Conservation (phyloP, 2,113 vertebrate genomes). For the Cottus gobio region DNA sequence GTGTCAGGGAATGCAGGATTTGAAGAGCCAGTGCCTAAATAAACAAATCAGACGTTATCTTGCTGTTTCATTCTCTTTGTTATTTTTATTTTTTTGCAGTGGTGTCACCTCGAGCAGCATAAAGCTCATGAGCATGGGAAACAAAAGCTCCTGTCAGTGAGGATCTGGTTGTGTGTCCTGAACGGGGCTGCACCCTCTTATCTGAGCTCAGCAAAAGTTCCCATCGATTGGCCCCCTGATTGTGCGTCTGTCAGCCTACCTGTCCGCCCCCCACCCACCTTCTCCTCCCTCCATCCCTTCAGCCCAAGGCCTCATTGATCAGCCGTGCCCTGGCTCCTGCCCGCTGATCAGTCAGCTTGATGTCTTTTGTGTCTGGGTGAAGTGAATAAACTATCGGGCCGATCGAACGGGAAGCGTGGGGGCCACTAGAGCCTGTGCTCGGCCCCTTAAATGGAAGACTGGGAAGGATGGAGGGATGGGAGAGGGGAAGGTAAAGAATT, state of each 20-base stretch:
- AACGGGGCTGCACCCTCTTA: constrained; percentile 72
- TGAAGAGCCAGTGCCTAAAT: constrained; percentile 2
- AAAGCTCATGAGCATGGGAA: constrained; percentile 59
- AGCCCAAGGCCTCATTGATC: constrained; percentile 73
- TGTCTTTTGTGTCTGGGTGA: constrained; percentile 72
- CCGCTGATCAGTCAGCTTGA: constrained; percentile 73
- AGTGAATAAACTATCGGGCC: constrained; percentile 76
- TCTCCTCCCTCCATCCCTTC: constrained; percentile 38
- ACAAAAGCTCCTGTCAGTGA: constrained; percentile 69
- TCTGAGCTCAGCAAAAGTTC: constrained; percentile 75
- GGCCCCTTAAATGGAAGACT: constrained; percentile 28
- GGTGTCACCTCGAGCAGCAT: constrained; percentile 40
- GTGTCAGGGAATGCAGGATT: constrained; percentile 11
- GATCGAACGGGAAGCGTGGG: constrained; percentile 62
- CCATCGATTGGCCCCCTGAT: constrained; percentile 70
- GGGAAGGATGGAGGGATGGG: constrained; percentile 12
- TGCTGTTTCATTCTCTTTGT: constrained; percentile 16
- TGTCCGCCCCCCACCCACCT: constrained; percentile 38
- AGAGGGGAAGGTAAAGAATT: background rate
- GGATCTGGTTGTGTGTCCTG: constrained; percentile 57
- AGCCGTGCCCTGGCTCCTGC: constrained; percentile 56
- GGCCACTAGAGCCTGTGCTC: constrained; percentile 30
- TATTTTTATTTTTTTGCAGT: background rate
- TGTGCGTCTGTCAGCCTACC: constrained; percentile 73
- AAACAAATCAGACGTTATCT: constrained; percentile 50